A percentile compares a stretch with the other conserved stretches of the same genome.
These are phyloP conservation scores for Hycleus phaleratus DNA, from an alignment of 1,140 invertebrate genomes.

Conservation along the genomic window DNA sequence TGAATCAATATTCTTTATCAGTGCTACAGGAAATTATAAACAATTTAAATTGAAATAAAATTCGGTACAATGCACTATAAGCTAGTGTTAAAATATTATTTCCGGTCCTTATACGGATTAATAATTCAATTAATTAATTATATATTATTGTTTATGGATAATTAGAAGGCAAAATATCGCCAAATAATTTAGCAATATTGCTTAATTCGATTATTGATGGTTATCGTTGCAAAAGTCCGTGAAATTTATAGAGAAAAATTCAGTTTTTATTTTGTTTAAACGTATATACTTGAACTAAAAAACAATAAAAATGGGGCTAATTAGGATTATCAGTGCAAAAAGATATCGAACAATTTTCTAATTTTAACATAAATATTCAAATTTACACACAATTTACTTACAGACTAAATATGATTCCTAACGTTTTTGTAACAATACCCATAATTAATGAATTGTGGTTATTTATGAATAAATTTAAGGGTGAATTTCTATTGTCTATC, in stretches of 20 bases:
- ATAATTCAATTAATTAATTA: no score
- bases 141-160: no score
- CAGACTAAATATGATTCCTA: slow-evolving; percentile 65
- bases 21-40: no score
- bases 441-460: slow-evolving; percentile 34
- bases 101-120: no score
- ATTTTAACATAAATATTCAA: background rate
- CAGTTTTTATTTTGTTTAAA: background rate
- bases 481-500: no score
- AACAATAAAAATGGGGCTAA: slow-evolving; percentile 1
- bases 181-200: background rate
- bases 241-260: background rate
- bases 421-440: slow-evolving; percentile 63
- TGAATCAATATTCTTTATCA: no score
- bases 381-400: slow-evolving; percentile 44
- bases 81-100: no score
- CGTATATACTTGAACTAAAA: background rate
- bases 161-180: background rate
- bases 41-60: no score
- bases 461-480: slow-evolving; percentile 20
- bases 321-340: slow-evolving; percentile 1
- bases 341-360: background rate
- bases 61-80: no score
- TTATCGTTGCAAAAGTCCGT: background rate
- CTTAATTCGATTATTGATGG: background rate